Base-by-base conservation (phyloP, 1,140 invertebrate genomes). In the Drosophila sproati region DNA sequence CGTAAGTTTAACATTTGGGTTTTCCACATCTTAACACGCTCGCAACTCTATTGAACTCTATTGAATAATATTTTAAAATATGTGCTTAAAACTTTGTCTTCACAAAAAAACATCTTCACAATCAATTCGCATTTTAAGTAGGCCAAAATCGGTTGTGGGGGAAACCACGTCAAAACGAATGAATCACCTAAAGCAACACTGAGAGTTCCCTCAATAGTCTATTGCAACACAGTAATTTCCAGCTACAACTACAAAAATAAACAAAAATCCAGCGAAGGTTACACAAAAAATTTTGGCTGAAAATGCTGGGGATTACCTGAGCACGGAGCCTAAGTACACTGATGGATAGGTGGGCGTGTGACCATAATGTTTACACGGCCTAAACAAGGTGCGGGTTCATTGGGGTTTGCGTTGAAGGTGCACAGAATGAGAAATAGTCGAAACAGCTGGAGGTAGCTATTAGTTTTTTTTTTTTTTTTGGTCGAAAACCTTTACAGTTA, bases 121-220 rank as follows among this genome's bases (percentile, higher is more conserved):
- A 76, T 64, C 34, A 56, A 82, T 82, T 87, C 69, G 80, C 54
- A 72, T 87, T 83, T 74, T 56, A 88, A 77, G 83, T 88, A 77
- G 82, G 82, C 76, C 83, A 87, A 70, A 87, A 57, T 37, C 52
- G 37, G 39, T 62, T 77, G 80, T 70, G 78, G 82, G 82, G 82
- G 83, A 87, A 88, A 88, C 83, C 79, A 82, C 66, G 59, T 37
- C n/a, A 41, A 39, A 41, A 6, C 31, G 45, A 39, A 80, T 87
- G 83, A 87, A 72, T 87, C 83, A 87, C 41, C 47, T 41, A 43
- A 62, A 69, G 64, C 69, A 80, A 55, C 78, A 66, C 66, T 68
- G 47, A 54, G 76, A 41, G 32, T 29, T 43, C 60, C 48, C 51
- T 73, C 56, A 39, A 73, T 57, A 60, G 47, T 32, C 10, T 37